phyloP scores from a whole-genome alignment of 2,113 vertebrate genomes.

The Scartelaos histophorus region DNA sequence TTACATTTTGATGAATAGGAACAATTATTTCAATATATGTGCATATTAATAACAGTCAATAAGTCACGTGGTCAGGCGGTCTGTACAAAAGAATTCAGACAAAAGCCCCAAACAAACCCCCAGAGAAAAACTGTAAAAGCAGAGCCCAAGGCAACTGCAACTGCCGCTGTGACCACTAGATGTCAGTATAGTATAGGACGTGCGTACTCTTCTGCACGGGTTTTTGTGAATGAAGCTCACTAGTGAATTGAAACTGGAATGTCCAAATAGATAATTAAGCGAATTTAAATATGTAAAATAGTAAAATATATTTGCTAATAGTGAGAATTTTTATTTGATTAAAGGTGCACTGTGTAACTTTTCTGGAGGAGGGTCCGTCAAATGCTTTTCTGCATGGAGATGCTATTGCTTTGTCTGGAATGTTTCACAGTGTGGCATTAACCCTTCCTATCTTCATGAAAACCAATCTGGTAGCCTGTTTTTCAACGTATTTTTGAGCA shows the following conservation, averaged over 20 bases:
- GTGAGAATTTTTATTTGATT: no score
- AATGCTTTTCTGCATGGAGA: no score
- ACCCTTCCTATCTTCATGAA: no score
- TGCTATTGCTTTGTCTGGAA: no score
- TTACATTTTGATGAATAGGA: background rate
- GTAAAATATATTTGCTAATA: no score
- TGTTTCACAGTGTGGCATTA: no score
- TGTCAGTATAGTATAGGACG: constrained; percentile 25
- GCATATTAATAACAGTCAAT: background rate
- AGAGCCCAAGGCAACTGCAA: background rate
- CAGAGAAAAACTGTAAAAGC: background rate
- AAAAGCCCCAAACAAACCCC: constrained; percentile 21
- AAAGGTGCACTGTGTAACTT: no score
- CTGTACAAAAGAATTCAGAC: background rate
- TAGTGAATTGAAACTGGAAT: no score
- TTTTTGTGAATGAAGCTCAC: background rate
- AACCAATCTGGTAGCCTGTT: no score
- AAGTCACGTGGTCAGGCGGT: constrained; percentile 1
- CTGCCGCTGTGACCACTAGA: constrained; percentile 28
- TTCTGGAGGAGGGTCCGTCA: no score
- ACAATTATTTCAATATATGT: background rate
- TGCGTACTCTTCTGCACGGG: background rate
- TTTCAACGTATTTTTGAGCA: no score
- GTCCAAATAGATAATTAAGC: background rate
- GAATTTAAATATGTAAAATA: no score